These are phyloP conservation scores for Chionodraco myersi DNA, from an alignment of 2,113 vertebrate species.

Conservation along the genomic window DNA sequence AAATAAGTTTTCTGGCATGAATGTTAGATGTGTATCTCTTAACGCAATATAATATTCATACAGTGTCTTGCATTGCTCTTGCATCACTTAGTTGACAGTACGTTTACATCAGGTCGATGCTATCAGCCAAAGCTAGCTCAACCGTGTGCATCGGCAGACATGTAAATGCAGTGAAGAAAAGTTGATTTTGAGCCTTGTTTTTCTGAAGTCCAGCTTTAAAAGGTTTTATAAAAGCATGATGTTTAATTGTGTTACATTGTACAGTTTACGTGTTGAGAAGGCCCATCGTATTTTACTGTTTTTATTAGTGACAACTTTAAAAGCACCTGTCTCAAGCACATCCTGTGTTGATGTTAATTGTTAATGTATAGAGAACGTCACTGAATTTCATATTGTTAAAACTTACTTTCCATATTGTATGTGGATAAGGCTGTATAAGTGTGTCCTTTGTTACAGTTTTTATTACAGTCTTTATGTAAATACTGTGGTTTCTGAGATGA, in stretches of 20 bases:
- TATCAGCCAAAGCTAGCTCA: not conserved
- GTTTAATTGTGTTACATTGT: not conserved
- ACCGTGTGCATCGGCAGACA: too few species aligned
- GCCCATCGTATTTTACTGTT: too few species aligned
- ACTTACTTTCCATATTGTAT: not conserved
- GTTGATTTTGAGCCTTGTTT: not conserved
- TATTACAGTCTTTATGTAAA: not conserved
- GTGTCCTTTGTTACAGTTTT: not conserved
- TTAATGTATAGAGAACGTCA: too few species aligned
- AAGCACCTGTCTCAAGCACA: not conserved
- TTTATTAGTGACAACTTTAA: too few species aligned
- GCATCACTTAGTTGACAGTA: constrained; percentile 15
- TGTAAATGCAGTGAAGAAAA: too few species aligned
- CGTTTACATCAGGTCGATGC: not conserved
- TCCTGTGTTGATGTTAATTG: not conserved
- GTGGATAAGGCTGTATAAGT: not conserved
- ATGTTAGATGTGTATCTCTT: not conserved
- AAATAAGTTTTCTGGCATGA: not conserved
- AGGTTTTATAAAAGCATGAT: too few species aligned
- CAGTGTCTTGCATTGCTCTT: constrained; percentile 1
- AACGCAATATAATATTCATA: not conserved
- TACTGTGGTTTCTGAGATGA: not conserved
- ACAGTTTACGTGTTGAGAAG: not conserved
- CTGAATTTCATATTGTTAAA: too few species aligned
- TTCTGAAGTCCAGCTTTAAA: not conserved